Evolutionary conservation across 2,113 vertebrate genomes (phyloP).

Genomic region (Hemichromis elongatus): DNA sequence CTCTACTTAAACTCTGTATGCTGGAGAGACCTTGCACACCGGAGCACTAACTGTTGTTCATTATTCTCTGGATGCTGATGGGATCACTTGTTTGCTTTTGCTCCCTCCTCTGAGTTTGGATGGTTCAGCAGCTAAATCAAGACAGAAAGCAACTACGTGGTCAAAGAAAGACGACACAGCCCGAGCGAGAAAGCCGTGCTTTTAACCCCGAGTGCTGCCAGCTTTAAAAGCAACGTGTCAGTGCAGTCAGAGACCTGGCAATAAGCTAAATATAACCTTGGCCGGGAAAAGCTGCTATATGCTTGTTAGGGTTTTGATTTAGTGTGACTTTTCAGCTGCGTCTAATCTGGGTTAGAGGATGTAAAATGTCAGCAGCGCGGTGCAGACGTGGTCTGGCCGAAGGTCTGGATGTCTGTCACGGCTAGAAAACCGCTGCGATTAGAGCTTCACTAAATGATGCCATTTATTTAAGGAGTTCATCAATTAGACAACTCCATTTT

Average conservation of each 20-base stretch:
- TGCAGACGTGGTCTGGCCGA: background rate
- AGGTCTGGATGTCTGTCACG: background rate
- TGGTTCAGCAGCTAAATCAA: background rate
- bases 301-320: slow-evolving; percentile 31
- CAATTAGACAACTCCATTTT: slow-evolving; percentile 47
- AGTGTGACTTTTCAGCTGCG: background rate
- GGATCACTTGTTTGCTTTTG: slow-evolving; percentile 9
- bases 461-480: slow-evolving; percentile 39
- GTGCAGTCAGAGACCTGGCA: slow-evolving; percentile 7
- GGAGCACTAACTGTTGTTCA: slow-evolving; percentile 7
- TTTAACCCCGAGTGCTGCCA: slow-evolving; percentile 6
- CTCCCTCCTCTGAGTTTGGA: slow-evolving; percentile 13
- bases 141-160: background rate
- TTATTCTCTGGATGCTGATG: slow-evolving; percentile 1
- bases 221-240: slow-evolving; percentile 33
- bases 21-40: background rate
- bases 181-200: slow-evolving; percentile 19
- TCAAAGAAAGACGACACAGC: background rate
- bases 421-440: background rate
- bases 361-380: slow-evolving; percentile 22
- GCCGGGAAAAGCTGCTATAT: slow-evolving; percentile 17
- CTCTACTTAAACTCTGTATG: slow-evolving; percentile 40
- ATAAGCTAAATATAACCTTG: slow-evolving; percentile 28
- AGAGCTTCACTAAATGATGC: slow-evolving; percentile 13
- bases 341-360: slow-evolving; percentile 42